phyloP scores from a whole-genome alignment of 2,113 vertebrate genomes.

The Cavia porcellus region DNA sequence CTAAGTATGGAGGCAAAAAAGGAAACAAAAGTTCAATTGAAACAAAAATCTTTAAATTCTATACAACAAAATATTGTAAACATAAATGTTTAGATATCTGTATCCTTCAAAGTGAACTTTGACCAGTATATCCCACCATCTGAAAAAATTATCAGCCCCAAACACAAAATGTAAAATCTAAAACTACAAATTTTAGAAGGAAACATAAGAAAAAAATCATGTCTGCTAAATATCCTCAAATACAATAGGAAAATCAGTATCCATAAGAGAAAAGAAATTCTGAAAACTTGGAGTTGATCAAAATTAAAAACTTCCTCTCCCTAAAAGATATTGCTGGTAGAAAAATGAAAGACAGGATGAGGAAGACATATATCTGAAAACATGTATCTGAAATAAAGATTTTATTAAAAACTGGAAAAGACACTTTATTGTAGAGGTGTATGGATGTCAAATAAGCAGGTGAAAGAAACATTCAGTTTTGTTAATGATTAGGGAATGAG shows the following conservation, averaged over 20 bases:
- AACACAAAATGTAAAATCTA: neutral
- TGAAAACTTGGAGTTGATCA: neutral
- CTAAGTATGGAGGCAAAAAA: constrained; percentile 1
- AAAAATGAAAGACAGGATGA: neutral
- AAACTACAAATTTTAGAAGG: neutral
- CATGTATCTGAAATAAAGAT: neutral
- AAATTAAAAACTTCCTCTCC: neutral
- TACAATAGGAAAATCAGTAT: neutral
- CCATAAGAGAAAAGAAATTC: neutral
- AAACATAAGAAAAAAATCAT: neutral
- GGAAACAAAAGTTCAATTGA: neutral
- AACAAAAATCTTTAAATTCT: neutral
- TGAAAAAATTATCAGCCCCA: neutral
- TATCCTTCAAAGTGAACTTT: neutral
- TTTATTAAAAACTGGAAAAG: neutral
- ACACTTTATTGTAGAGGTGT: neutral
- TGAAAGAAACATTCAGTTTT: neutral
- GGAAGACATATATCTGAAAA: constrained; percentile 42
- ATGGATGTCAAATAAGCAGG: neutral
- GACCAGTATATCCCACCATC: neutral
- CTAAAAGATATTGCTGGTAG: neutral
- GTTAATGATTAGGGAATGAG: neutral
- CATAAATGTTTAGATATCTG: neutral
- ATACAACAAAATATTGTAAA: neutral
- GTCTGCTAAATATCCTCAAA: neutral